Base-by-base conservation (phyloP, 2,113 vertebrate species). In the Oxyura jamaicensis region DNA sequence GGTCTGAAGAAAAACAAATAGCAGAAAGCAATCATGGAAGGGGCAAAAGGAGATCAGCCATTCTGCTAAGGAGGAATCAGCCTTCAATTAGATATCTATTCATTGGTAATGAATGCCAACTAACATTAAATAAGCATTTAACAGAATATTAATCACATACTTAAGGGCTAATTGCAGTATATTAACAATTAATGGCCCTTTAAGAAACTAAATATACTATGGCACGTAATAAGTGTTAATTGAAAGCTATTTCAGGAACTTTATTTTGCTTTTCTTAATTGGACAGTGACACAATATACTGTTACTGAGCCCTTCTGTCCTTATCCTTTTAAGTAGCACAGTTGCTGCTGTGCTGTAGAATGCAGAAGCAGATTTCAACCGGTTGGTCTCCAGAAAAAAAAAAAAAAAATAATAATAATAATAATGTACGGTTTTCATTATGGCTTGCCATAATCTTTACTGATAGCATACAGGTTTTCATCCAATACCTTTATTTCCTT, bases 61-160 rank as follows among this genome's bases (percentile, higher is more conserved):
- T 76, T 35, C 90, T 88, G 33, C 52, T 79, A 89, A 77, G 46
- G 72, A 95, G 66, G 82, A 96, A 95, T 26, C 67, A 93, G 46
- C 17, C 52, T 97, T 94, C 91, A 96, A 96, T 97, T 98, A 98
- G 96, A 93, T 93, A 90, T 88, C 93, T 97, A 89, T 95, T 96
- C 78, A 94, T 93, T 97, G 65, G 53, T 92, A 97, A 96, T 95
- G 90, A 96, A 95, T 97, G 77, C 89, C 95, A 96, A 97, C 96
- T 95, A 97, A 86, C 79, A 96, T 96, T 96, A 97, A 97, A 97
- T 97, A 97, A 97, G 74, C 50, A 97, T 81, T 97, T 96, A 97
- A 90, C 88, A 96, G 90, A 97, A 97, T 97, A 97, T 97, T 97
- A 97, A 95, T 97, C 88, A 96, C 90, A 95, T 90, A 93, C 91